Base-by-base conservation (phyloP, 2,888 invertebrate species). In the Epirrhoe tristata region DNA sequence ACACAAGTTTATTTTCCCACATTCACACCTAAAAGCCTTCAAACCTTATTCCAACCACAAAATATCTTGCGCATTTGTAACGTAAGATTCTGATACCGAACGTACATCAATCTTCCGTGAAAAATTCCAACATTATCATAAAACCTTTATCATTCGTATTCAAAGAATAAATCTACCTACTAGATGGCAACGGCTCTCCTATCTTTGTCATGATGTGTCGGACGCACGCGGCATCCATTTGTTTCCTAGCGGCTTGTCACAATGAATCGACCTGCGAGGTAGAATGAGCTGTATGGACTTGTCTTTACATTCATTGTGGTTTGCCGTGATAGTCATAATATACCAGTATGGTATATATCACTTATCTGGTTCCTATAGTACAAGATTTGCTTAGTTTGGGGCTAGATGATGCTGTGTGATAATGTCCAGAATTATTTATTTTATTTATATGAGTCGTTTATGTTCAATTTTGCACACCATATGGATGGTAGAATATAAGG, bases 151-250 rank as follows among this genome's bases (percentile, higher is more conserved):
- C 63, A 63, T 60, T 57, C 55, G 24, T 54, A 61, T 68, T 58
- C 68, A 55, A 52, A 52, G 52, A 61, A 68, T 68, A 68, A 64
- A 68, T 68, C 64, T 58, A 58, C 58, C 52, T 56, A 34, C 17
- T 12, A 46, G 61, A 59, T 57, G 62, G 61, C 48, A 62, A 64
- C 50, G 39, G 34, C 58, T 57, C 54, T 53, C 66, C 12, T 66
- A 69, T 70, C 70, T 74, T 67, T 66, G 71, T 72, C 73, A 71
- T 67, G 57, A 67, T 66, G 74, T 74, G 75, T 74, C 74, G 67
- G 51, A 66, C 66, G 67, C 74, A 75, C 74, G 74, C 70, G 32
- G 54, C 60, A 46, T 32, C 73, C 74, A 75, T 75, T 74, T 75
- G 64, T 74, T 69, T 69, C 68, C 8, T 48, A 14, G n/a, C 5